Evolutionary conservation across 1,140 invertebrate genomes (phyloP).

Genomic region (Tetramorium simillimum): DNA sequence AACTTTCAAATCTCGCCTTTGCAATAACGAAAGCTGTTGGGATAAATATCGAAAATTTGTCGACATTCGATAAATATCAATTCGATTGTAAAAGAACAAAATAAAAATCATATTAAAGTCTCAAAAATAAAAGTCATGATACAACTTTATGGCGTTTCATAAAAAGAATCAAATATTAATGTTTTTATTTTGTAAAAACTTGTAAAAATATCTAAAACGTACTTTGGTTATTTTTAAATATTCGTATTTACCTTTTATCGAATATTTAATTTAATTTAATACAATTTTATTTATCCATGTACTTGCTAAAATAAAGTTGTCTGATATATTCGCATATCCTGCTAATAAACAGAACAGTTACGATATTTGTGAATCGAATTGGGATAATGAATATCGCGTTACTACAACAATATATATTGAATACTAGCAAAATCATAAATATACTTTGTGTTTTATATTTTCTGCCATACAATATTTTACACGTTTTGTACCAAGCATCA

Average conservation of each 20-base stretch:
- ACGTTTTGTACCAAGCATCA: background rate
- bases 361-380: slow-evolving; percentile 15
- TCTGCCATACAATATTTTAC: background rate
- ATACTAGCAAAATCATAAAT: slow-evolving; percentile 19
- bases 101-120: background rate
- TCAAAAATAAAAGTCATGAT: background rate
- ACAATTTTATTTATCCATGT: background rate
- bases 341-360: background rate
- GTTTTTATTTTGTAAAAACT: background rate
- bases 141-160: background rate
- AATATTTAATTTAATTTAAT: background rate
- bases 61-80: background rate
- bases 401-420: background rate
- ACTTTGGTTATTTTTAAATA: background rate
- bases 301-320: background rate
- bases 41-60: background rate
- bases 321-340: background rate
- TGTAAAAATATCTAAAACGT: background rate
- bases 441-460: slow-evolving; percentile 4
- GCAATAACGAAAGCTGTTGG: background rate
- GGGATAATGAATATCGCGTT: background rate
- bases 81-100: background rate
- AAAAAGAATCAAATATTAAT: background rate
- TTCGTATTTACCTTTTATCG: background rate
- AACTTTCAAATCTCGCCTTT: background rate